Evolutionary conservation across 2,888 invertebrate genomes (phyloP).

Genomic region (Perizoma affinitatum): DNA sequence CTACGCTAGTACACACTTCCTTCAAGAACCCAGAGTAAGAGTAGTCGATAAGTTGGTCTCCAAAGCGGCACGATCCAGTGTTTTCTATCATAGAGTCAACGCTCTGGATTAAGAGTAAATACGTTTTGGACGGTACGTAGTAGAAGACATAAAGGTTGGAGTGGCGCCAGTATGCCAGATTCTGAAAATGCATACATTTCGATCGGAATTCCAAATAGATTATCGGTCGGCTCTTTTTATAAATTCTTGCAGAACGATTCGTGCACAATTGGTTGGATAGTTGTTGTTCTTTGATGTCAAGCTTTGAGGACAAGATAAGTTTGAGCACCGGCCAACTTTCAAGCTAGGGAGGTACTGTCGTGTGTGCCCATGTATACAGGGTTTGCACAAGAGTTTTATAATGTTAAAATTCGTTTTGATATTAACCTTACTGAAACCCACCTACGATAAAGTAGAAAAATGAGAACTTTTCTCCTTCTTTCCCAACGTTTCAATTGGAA

Average conservation of each 20-base stretch:
- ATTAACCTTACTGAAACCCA: no score
- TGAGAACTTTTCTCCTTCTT: neutral
- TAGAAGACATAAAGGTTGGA: slow-evolving; percentile 67
- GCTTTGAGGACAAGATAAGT: no score
- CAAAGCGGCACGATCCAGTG: neutral
- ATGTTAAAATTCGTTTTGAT: no score
- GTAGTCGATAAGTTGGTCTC: no score
- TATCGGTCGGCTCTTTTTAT: slow-evolving; percentile 34
- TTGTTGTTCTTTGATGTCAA: no score
- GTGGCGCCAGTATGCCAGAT: slow-evolving; percentile 53
- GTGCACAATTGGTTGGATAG: neutral
- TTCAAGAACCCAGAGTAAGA: neutral
- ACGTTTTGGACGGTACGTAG: slow-evolving; percentile 37
- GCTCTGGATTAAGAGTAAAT: slow-evolving; percentile 14
- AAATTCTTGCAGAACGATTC: slow-evolving; percentile 7
- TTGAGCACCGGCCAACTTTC: no score
- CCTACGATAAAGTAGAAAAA: no score
- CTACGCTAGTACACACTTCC: slow-evolving; percentile 15
- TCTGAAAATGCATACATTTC: slow-evolving; percentile 51
- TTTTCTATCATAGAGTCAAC: neutral
- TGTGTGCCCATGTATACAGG: no score
- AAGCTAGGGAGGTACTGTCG: no score
- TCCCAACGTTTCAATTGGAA: slow-evolving; percentile 40
- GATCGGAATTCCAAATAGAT: slow-evolving; percentile 60
- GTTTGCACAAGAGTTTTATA: no score